Conservation (phyloP, 2,113 vertebrate genomes). For the Neodon shergylaensis region DNA sequence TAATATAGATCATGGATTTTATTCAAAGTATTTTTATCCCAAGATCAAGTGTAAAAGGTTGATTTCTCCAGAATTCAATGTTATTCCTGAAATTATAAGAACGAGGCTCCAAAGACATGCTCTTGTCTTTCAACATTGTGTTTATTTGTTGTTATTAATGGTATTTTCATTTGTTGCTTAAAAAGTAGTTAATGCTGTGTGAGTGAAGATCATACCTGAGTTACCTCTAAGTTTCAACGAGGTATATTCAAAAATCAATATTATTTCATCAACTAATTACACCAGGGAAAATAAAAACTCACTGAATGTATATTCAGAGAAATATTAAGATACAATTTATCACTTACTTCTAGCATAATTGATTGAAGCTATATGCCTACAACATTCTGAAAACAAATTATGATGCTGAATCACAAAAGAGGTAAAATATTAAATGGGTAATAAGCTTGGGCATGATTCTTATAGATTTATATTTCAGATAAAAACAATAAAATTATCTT, state of each 20-base stretch:
- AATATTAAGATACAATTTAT: background rate
- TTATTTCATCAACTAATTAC: background rate
- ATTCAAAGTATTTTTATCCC: background rate
- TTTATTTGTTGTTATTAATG: background rate
- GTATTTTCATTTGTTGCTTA: background rate
- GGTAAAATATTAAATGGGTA: background rate
- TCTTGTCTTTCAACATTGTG: background rate
- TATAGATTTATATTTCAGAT: slow-evolving; percentile 29
- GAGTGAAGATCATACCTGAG: background rate
- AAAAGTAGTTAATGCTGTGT: background rate
- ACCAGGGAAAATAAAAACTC: background rate
- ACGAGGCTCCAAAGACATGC: background rate
- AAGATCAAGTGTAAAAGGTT: background rate
- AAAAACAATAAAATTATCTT: background rate
- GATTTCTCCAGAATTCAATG: background rate
- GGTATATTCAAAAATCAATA: background rate
- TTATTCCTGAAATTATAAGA: background rate
- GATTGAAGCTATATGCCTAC: background rate
- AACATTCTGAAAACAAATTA: background rate
- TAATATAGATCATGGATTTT: background rate
- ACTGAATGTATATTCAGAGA: slow-evolving; percentile 37
- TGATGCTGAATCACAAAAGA: background rate
- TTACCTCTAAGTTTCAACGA: background rate
- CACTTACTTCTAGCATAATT: background rate
- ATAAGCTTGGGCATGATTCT: background rate